Conservation (phyloP, 2,797 vertebrate species). For the Botia kubotai region DNA sequence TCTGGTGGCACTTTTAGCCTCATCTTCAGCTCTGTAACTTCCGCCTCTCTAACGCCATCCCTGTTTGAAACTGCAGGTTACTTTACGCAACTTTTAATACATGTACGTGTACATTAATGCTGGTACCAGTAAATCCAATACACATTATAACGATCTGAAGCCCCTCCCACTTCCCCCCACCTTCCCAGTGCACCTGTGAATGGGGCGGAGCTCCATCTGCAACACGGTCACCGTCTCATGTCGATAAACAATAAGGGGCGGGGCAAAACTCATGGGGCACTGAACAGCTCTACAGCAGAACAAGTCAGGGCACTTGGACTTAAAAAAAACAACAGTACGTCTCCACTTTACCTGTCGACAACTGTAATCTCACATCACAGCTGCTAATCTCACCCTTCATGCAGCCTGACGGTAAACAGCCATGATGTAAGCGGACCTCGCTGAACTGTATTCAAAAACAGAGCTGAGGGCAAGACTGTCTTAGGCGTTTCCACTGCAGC, state of each 20-base stretch:
- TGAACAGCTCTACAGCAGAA: constrained; percentile 48
- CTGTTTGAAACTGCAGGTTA: too few species aligned
- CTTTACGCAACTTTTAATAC: too few species aligned
- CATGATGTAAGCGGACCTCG: neutral
- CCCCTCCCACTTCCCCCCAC: neutral
- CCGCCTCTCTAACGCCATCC: too few species aligned
- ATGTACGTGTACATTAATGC: neutral
- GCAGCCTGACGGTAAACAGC: neutral
- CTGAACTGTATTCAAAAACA: neutral
- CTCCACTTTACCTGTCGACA: constrained; percentile 38
- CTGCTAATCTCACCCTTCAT: constrained; percentile 18
- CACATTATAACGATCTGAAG: neutral
- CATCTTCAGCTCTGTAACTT: too few species aligned
- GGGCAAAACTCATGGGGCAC: neutral
- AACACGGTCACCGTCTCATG: neutral
- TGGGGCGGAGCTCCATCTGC: neutral
- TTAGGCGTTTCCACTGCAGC: neutral
- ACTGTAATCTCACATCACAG: constrained; percentile 44
- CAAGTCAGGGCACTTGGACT: constrained; percentile 41
- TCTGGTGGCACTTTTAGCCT: too few species aligned
- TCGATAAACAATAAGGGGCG: neutral
- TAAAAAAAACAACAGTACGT: constrained; percentile 33
- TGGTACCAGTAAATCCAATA: neutral
- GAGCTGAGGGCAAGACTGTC: neutral
- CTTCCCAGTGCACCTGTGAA: neutral